Conservation (phyloP, 1,140 invertebrate genomes). For the Melipona quadrifasciata region DNA sequence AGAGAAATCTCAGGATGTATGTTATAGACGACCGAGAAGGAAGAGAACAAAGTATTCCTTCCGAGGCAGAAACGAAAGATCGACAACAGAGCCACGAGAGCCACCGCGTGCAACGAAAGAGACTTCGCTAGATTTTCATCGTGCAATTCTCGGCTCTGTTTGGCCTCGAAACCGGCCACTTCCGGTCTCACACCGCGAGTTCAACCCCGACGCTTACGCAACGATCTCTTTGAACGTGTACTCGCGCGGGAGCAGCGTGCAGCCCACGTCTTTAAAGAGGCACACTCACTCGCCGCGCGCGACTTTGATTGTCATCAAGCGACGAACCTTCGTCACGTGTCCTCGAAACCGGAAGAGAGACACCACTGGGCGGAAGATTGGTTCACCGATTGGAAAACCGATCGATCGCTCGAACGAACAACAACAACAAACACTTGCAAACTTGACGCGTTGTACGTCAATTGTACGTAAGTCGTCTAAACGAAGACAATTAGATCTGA, state of each 20-base stretch:
- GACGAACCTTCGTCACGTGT: not conserved
- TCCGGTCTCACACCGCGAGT: conserved; percentile 13
- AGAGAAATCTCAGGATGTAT: not conserved
- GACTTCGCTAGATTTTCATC: not conserved
- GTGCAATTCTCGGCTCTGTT: not conserved
- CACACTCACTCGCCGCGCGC: conserved; percentile 34
- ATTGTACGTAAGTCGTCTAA: not conserved
- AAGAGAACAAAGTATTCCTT: not conserved
- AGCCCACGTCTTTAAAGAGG: conserved; percentile 53
- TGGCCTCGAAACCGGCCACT: not conserved
- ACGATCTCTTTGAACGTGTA: not conserved
- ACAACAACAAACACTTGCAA: not conserved
- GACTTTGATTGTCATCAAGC: not conserved
- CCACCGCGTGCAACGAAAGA: not conserved
- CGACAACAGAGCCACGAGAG: not conserved
- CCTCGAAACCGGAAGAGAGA: not conserved
- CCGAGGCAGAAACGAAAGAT: too few species aligned
- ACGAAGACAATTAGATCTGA: not conserved
- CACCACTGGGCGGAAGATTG: not conserved
- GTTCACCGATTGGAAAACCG: not conserved
- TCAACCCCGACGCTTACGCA: conserved; percentile 2
- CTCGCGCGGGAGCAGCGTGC: conserved; percentile 14
- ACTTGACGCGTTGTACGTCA: not conserved
- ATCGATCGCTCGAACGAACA: not conserved
- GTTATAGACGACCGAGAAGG: not conserved